phyloP scores from a whole-genome alignment of 2,888 invertebrate species.

The Apoda limacodes region DNA sequence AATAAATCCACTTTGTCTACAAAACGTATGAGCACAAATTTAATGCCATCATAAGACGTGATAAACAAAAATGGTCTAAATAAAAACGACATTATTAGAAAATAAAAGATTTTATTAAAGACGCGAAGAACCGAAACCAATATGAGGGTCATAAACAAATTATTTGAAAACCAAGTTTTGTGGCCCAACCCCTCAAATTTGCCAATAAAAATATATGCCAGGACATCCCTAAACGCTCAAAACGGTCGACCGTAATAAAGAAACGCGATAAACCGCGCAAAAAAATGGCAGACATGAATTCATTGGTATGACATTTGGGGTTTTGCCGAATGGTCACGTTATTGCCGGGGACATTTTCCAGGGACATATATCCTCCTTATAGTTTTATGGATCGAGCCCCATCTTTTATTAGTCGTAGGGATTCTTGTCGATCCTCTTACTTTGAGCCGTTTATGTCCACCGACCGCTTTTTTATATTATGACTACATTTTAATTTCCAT shows the following conservation, averaged over 20 bases:
- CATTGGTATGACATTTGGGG: conserved; percentile 68
- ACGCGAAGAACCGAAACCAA: conserved; percentile 40
- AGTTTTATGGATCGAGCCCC: conserved; percentile 61
- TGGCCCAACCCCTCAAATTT: conserved; percentile 36
- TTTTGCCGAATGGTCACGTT: conserved; percentile 54
- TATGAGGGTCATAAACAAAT: conserved; percentile 61
- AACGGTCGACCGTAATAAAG: conserved; percentile 63
- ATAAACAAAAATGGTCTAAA: conserved; percentile 10
- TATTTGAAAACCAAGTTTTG: conserved; percentile 44
- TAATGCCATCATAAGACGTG: too few species aligned
- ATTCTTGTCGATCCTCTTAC: conserved; percentile 63
- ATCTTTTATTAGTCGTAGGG: conserved; percentile 59
- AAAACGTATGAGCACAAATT: too few species aligned
- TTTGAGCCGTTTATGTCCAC: conserved; percentile 35
- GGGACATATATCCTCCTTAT: conserved; percentile 59
- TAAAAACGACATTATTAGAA: conserved; percentile 18
- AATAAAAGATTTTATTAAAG: conserved; percentile 33
- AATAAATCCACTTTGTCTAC: too few species aligned
- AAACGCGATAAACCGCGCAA: conserved; percentile 62
- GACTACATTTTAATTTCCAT: conserved; percentile 5
- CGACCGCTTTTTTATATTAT: conserved; percentile 22
- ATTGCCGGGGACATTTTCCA: conserved; percentile 2
- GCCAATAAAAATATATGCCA: conserved; percentile 37
- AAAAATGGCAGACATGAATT: conserved; percentile 65
- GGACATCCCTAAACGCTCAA: conserved; percentile 31